Base-by-base conservation (phyloP, 2,797 vertebrate species). In the Phataginus tricuspis region DNA sequence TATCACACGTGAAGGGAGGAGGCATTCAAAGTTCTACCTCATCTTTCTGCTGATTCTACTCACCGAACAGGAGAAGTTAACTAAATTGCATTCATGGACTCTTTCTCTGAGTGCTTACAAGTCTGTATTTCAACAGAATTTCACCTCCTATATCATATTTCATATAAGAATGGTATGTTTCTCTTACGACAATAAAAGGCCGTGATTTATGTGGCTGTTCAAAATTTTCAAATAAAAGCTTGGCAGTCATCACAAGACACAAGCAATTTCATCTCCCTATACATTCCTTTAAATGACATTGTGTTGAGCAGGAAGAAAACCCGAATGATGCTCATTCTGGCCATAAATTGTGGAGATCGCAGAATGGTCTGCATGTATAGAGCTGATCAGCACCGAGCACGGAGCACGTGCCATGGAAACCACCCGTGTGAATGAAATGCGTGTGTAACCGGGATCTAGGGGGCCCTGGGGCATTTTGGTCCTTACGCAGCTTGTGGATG, bases 181-280 rank as follows among this genome's bases (percentile, higher is more conserved):
- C 51, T 88, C 42, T 85, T 86, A 74, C 21, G 79, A 84, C 16
- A 89, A 86, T 90, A 80, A 79, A 94, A 83, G 23, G 31, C 13
- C 0, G 3, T 75, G 75, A 96, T 87, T 91, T 91, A 90, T 55
- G 37, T 86, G 39, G 19, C 42, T 85, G 42, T 75, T 96, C 69
- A 61, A 92, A 90, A 34, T 80, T 88, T 92, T 92, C 63, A 83
- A 78, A 68, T 95, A 74, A 92, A 94, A 90, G 15, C 9, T 85
- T 90, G 80, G 63, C 42, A 94, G 71, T 91, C 84, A 80, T 90
- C 79, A 90, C 63, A 88, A 92, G 75, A 95, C 51, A 91, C 74
- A 80, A 92, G 80, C 23, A 83, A 94, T 92, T 95, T 93, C 69
- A 83, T 79, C 68, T 95, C 42, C 80, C 68, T 85, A 3, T 83